Conservation (phyloP, 2,888 invertebrate species). For the Drosophila pseudotakahashii region DNA sequence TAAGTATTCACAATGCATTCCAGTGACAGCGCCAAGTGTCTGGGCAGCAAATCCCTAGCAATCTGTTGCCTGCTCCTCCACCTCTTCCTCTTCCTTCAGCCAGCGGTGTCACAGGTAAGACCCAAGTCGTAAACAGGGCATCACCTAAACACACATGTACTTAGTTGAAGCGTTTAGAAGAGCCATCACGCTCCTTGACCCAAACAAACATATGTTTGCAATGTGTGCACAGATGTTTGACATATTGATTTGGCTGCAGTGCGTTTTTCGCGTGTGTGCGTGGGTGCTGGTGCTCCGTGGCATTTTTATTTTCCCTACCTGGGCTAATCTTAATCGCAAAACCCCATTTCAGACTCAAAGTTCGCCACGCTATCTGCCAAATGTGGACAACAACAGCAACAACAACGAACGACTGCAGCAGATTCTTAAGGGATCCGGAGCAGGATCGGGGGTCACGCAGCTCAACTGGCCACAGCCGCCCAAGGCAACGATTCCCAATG, state of each 20-base stretch:
- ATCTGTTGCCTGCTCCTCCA: conserved; percentile 36
- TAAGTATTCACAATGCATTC: conserved; percentile 14
- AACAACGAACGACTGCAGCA: conserved; percentile 80
- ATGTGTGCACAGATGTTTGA: conserved; percentile 18
- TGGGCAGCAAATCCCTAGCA: conserved; percentile 16
- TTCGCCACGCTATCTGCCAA: conserved; percentile 74
- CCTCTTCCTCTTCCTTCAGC: conserved; percentile 13
- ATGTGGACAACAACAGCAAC: conserved; percentile 45
- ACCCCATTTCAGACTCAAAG: conserved; percentile 64
- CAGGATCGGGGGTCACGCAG: conserved; percentile 67
- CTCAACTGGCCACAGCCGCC: conserved; percentile 77
- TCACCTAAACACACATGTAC: neutral
- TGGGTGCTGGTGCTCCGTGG: conserved; percentile 30
- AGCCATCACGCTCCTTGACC: neutral
- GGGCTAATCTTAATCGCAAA: conserved; percentile 20
- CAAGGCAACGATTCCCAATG: conserved; percentile 73
- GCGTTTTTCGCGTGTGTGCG: conserved; percentile 11
- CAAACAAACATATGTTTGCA: conserved; percentile 35
- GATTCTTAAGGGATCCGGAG: conserved; percentile 81
- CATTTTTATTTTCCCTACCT: conserved; percentile 4
- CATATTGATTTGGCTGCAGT: conserved; percentile 21
- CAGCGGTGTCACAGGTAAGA: conserved; percentile 37
- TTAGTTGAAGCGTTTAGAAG: neutral
- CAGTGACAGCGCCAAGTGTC: conserved; percentile 18
- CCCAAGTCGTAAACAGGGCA: neutral